Conservation (phyloP, 1,140 invertebrate species). For the Wiebesia pumilae region DNA sequence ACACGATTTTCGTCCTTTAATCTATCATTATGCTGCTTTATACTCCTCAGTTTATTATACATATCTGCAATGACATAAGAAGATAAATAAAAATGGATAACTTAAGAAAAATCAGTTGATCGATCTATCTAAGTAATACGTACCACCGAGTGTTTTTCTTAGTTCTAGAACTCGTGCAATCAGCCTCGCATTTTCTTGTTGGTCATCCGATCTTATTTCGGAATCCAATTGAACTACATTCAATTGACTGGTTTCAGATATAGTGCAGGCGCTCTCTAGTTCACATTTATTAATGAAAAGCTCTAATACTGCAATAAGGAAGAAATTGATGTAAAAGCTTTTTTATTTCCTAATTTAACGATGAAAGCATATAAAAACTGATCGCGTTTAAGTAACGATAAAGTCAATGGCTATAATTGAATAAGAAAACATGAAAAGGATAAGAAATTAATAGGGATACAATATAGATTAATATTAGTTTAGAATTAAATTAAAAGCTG, state of each 20-base stretch:
- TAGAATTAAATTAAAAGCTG: not conserved
- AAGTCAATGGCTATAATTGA: not conserved
- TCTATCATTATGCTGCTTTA: not conserved
- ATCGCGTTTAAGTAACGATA: not conserved
- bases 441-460: not conserved
- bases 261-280: not conserved
- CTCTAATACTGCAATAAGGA: not conserved
- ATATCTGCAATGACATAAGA: not conserved
- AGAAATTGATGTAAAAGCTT: not conserved
- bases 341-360: not conserved
- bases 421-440: not conserved
- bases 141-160: slow-evolving; percentile 1
- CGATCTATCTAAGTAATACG: not conserved
- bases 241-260: not conserved
- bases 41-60: not conserved
- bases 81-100: not conserved
- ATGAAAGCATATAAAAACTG: not conserved
- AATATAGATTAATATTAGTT: not conserved
- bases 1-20: not conserved
- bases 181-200: not conserved
- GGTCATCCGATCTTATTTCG: not conserved
- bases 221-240: not conserved
- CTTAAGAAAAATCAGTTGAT: not conserved
- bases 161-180: not conserved
- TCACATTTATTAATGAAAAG: not conserved